Evolutionary conservation across 1,140 invertebrate genomes (phyloP), one percentile per base, ranked within the genome.

Genomic region (Theocolax elegans): DNA sequence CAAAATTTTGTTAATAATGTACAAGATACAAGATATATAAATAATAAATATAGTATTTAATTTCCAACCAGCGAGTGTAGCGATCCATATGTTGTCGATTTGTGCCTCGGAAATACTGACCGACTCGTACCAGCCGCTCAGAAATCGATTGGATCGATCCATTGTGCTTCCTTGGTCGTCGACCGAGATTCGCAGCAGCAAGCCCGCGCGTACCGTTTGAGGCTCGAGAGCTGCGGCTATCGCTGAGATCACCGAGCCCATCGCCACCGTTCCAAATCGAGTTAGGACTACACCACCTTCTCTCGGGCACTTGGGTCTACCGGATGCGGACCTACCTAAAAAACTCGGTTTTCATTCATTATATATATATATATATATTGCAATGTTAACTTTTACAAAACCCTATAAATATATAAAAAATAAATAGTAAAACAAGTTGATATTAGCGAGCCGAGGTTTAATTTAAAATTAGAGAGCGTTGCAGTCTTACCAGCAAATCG

Each of bases 261-360:
- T 81, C 15, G 89, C 81, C 71, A 91, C 79, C 0, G 88, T 85
- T 0, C 89, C 89, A 83, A 87, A 89, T 2, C 82, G 76, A 3
- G 89, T 89, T 73, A 88, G 79, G 9, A 91, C 80, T 1, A 90
- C 87, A 7, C 90, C 90, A 19, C 87, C 83, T 82, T 90, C 89
- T 62, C 88, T 86, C 3, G 89, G 88, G 77, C 90, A 90, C 62
- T 83, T 71, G 10, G 29, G 25, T 23, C 2, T 19, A 67, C 79
- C 54, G 4, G 31, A 35, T 35, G 31, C 4, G 81, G 68, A 23
- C 76, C 46, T 74, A 54, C 25, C 74, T 74, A 29, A 10, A 42
- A 44, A 59, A 65, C 15, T 54, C 23, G 12, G 7, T 27, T 19
- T 44, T n/a, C n/a, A n/a, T n/a, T n/a, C n/a, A n/a, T 59, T n/a